These are phyloP conservation scores for Oncorhynchus clarkii DNA, from an alignment of 2,113 vertebrate genomes.

Conservation along the genomic window DNA sequence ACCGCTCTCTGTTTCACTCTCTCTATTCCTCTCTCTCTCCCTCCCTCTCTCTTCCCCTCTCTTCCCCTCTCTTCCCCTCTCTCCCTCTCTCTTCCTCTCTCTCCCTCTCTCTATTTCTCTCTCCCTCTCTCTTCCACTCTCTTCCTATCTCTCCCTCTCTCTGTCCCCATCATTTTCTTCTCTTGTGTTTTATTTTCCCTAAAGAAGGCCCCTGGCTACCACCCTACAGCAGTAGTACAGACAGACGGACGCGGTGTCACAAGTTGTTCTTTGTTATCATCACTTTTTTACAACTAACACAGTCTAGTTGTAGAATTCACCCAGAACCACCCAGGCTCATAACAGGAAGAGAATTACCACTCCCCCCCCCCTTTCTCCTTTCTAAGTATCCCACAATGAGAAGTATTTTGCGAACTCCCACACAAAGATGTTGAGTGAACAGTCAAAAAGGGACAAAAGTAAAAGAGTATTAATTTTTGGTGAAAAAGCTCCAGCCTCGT, in stretches of 20 bases:
- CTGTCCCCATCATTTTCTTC: neutral
- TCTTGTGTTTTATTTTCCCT: neutral
- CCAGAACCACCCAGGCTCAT: constrained; percentile 7
- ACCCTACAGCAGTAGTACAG: neutral
- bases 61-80: fast-evolving
- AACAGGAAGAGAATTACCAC: constrained; percentile 28
- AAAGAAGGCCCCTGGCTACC: constrained; percentile 13
- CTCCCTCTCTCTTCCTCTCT: fast-evolving
- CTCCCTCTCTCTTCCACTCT: too few relatives aligned
- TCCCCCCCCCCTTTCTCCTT: neutral
- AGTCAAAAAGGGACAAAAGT: constrained; percentile 19
- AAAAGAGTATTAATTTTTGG: constrained; percentile 11
- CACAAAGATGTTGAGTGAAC: constrained; percentile 16
- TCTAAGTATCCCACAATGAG: constrained; percentile 13
- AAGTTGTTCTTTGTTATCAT: constrained; percentile 24
- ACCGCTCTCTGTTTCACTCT: too few relatives aligned
- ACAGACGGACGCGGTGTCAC: constrained; percentile 7
- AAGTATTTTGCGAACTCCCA: constrained; percentile 16
- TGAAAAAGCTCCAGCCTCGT: constrained; percentile 9
- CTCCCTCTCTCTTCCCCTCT: too few relatives aligned
- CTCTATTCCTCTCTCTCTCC: too few relatives aligned
- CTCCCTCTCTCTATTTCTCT: too few relatives aligned
- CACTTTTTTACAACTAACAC: constrained; percentile 26
- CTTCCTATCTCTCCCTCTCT: neutral
- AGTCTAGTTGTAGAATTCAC: neutral